Evolutionary conservation across 2,888 invertebrate genomes (phyloP).

Genomic region (Latrodectus hesperus): DNA sequence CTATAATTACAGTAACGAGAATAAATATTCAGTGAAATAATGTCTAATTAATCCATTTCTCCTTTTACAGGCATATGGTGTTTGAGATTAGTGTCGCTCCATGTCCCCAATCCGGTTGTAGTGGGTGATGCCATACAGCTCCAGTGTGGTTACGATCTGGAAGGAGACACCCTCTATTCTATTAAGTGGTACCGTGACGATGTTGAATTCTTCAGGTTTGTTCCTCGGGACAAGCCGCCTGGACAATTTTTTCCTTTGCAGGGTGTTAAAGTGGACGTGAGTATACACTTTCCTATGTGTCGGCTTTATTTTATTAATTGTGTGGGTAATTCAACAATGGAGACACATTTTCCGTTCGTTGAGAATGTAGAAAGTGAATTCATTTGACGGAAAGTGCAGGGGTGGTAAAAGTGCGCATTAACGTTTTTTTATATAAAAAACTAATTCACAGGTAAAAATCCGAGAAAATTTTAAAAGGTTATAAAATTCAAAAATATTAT

Average conservation of each 20-base stretch:
- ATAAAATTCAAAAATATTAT: too few species aligned
- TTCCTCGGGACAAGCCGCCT: slow-evolving; percentile 62
- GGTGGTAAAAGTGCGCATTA: too few species aligned
- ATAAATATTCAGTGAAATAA: too few species aligned
- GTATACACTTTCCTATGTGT: slow-evolving; percentile 5
- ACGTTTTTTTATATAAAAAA: too few species aligned
- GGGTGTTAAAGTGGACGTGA: slow-evolving; percentile 63
- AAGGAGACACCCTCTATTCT: slow-evolving; percentile 59
- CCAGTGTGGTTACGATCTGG: slow-evolving; percentile 55
- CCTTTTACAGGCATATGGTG: slow-evolving; percentile 44
- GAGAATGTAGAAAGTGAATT: too few species aligned
- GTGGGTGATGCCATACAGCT: slow-evolving; percentile 56
- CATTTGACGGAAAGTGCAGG: too few species aligned
- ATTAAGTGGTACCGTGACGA: slow-evolving; percentile 68
- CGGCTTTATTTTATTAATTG: background rate
- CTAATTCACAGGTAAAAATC: too few species aligned
- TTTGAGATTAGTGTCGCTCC: slow-evolving; percentile 45
- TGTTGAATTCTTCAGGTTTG: slow-evolving; percentile 62
- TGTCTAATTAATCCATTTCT: background rate
- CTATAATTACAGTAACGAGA: too few species aligned
- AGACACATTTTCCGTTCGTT: too few species aligned
- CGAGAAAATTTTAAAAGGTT: too few species aligned
- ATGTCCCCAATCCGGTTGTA: slow-evolving; percentile 41
- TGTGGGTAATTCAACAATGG: too few species aligned
- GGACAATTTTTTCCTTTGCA: slow-evolving; percentile 60